Evolutionary conservation across 2,888 invertebrate genomes (phyloP), one percentile per base, ranked within the genome.

Genomic region (Eilema sororculum): DNA sequence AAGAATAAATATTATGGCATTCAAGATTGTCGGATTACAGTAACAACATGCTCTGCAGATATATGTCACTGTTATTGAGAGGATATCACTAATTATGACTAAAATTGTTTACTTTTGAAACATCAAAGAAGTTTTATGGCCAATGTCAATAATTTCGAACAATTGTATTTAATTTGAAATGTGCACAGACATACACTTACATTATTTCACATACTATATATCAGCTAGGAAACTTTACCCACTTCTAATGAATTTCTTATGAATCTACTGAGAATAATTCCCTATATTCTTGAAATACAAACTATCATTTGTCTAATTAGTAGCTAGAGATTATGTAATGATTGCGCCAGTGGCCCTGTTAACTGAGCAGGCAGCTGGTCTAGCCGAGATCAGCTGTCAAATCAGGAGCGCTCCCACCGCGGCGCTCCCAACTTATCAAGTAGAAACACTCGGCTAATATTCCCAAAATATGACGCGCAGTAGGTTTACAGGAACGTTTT

Each of bases 361-460:
- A 60, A 61, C 65, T n/a, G 24, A 67, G 60, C 71, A 65, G 65
- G 61, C 71, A 65, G 67, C 52, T 63, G 63, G 74, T 60, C 62
- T 22, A 46, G n/a, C 64, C 68, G 65, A 78, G 73, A 76, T 79
- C 78, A 79, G 63, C 72, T 79, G 80, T 81, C 82, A 79, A 72
- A 77, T 79, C 62, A 81, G 70, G 67, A 25, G 46, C 67, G 58
- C 59, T 64, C 75, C 77, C 73, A 61, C 69, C 56, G 64, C 67
- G 28, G 41, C 37, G 57, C 56, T 64, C 52, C 67, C 64, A 60
- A 56, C 59, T 58, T 56, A 65, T 63, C 25, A 59, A 59, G 33
- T 58, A 41, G 69, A 24, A 56, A 65, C 16, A 61, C 33, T 46
- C 25, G 56, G 25, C 12, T 67, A 60, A 56, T 25, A 30, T 25